Percentiles rank a stretch among this genome's conserved stretches.
Evolutionary conservation across 2,797 vertebrate species (phyloP).

Genomic region (Melopsittacus undulatus): DNA sequence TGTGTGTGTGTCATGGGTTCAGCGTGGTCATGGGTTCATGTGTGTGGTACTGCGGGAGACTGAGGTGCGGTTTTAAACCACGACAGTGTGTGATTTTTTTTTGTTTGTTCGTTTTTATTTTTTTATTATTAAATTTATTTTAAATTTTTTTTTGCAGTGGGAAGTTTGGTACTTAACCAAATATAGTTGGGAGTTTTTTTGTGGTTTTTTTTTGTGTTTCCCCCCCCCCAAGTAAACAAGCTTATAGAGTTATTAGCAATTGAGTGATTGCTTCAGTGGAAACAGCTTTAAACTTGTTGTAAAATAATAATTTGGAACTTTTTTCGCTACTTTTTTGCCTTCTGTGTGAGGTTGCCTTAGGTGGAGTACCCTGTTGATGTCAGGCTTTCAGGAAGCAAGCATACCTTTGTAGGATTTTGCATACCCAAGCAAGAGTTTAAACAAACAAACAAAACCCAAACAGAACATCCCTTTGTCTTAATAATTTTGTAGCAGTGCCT

Average conservation of each 20-base stretch:
- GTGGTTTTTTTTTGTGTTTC: too few relatives aligned
- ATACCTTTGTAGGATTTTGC: neutral
- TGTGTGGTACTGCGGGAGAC: too few relatives aligned
- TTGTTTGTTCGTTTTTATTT: too few relatives aligned
- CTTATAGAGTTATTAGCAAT: neutral
- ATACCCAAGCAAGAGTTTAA: neutral
- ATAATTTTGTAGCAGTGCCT: neutral
- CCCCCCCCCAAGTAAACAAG: neutral
- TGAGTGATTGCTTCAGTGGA: neutral
- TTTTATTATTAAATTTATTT: neutral
- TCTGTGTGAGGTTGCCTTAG: neutral
- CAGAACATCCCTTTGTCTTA: neutral
- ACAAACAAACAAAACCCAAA: neutral
- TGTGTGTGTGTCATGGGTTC: too few relatives aligned
- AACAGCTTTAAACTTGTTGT: neutral
- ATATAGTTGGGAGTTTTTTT: neutral
- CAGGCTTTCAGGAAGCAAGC: neutral
- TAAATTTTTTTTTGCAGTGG: neutral
- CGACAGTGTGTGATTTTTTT: too few relatives aligned
- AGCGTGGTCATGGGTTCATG: too few relatives aligned
- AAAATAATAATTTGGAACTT: neutral
- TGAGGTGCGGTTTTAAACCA: too few relatives aligned
- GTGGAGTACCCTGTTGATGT: neutral
- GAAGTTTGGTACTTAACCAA: conserved; percentile 8
- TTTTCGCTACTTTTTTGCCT: neutral